Base-by-base conservation (phyloP, 2,888 invertebrate genomes). In the Drepana falcataria region DNA sequence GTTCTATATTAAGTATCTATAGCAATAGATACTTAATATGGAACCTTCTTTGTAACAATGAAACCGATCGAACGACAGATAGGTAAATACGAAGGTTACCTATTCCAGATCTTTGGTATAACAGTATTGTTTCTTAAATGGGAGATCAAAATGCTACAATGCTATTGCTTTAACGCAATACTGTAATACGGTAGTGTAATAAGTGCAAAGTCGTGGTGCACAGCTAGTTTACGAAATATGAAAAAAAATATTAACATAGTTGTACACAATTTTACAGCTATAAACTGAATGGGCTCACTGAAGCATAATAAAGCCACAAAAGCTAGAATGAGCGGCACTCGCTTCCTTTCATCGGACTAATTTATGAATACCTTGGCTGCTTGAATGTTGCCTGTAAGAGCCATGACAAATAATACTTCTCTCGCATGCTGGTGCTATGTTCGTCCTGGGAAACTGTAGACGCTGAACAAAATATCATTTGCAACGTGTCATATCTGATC, bases 291-390 rank as follows among this genome's bases (percentile, higher is more conserved):
- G 69, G 72, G 71, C 69, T 56, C 51, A 62, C 52, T 64, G 66
- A 67, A 59, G 65, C 61, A 59, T 58, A 62, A 59, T 58, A 68
- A 63, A 68, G 68, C 67, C 65, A 68, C 63, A 60, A 65, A 62
- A 37, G n/a, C 35, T 61, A 57, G 60, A 69, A 77, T 79, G 80
- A 75, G 77, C 78, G 75, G 81, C 81, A 83, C 81, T 85, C 81
- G 69, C 65, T 73, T 74, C 71, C 71, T 76, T 83, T 77, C 76
- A 77, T 69, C 67, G 60, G 65, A 68, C 66, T 68, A 73, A 73
- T 81, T 80, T 81, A 76, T 73, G 71, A 74, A 77, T 79, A 77
- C 71, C 37, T 72, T 73, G 70, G 66, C 59, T 69, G 73, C 68
- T 66, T 79, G 77, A 82, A 80, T 77, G 80, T 77, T 79, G 76